These are phyloP conservation scores for Troides aeacus DNA, from an alignment of 2,888 invertebrate species.

Conservation along the genomic window DNA sequence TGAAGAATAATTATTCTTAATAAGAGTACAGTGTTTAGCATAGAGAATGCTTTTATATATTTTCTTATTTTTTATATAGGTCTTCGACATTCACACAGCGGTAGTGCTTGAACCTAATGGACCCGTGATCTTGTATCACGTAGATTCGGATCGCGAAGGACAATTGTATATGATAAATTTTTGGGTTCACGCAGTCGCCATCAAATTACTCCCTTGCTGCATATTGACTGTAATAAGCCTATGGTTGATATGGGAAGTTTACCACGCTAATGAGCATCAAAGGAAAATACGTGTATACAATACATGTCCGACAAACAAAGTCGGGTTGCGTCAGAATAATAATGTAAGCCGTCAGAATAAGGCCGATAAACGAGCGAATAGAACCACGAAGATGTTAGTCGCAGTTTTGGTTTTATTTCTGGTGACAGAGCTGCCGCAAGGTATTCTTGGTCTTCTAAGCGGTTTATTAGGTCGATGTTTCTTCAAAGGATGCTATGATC, in stretches of 20 bases:
- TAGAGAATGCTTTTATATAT: neutral
- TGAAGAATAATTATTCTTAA: too few relatives aligned
- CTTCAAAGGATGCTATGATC: constrained; percentile 88
- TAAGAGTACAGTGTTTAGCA: too few relatives aligned
- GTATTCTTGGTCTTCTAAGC: constrained; percentile 85
- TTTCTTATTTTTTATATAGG: constrained; percentile 42
- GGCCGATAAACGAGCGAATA: constrained; percentile 87
- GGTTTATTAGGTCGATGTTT: constrained; percentile 85
- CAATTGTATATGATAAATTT: constrained; percentile 85
- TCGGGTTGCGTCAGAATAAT: constrained; percentile 70
- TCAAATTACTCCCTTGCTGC: constrained; percentile 89
- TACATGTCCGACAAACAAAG: constrained; percentile 73
- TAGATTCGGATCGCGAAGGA: constrained; percentile 79
- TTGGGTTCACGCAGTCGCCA: constrained; percentile 89
- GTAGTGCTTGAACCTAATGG: constrained; percentile 67
- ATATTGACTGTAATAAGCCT: constrained; percentile 86
- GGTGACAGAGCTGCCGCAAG: constrained; percentile 93
- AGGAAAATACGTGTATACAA: constrained; percentile 84
- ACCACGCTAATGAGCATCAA: constrained; percentile 87
- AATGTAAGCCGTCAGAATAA: constrained; percentile 69
- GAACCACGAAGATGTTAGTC: constrained; percentile 93
- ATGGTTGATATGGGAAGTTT: constrained; percentile 86
- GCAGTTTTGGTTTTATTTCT: constrained; percentile 92
- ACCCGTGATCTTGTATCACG: constrained; percentile 63
- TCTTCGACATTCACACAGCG: constrained; percentile 74